Base-by-base conservation (phyloP, 1,140 invertebrate species). In the Saccostrea glomerata region DNA sequence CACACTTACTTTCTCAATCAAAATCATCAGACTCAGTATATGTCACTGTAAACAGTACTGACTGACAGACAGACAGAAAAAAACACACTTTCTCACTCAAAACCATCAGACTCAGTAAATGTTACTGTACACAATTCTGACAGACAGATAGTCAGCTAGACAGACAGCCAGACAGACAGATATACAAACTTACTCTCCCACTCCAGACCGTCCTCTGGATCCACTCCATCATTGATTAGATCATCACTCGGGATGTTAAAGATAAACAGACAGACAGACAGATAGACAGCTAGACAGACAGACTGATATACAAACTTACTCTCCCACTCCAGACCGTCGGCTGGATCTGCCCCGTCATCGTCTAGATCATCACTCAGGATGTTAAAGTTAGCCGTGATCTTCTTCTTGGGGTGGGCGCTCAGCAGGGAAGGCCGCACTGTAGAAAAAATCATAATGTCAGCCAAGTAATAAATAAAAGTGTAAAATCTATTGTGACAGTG, bases 311-410 rank as follows among this genome's bases (percentile, higher is more conserved):
- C n/a, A 23, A 3, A 90, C 92, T 83, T 90, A 93, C 93, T 92
- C 90, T 93, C 93, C 93, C 92, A 93, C 70, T 93, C 93, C 23
- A 93, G 85, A 85, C 93, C 93, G 12, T 90, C 92, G 77, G 95
- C 94, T 82, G 95, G 93, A 77, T 95, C 94, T 88, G 94, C 92
- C 20, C 91, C 91, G 89, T 94, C 94, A 85, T 93, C 92, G 13
- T 88, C 89, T 3, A 86, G 88, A 86, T 91, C 92, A 60, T 92
- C 92, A 30, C 87, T 92, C 6, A 94, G 87, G 40, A 95, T 92
- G 73, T 93, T 92, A 6, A 92, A 91, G 89, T 92, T 93, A 3
- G 94, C 93, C 20, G 90, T 87, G 47, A 95, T 94, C 87, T 92
- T 93, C 85, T 92, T 92, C 85, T 93, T 94, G 15, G 58, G 60